These are phyloP conservation scores for Syndactyla subalaris DNA, from an alignment of 2,797 vertebrate genomes.

Conservation along the genomic window DNA sequence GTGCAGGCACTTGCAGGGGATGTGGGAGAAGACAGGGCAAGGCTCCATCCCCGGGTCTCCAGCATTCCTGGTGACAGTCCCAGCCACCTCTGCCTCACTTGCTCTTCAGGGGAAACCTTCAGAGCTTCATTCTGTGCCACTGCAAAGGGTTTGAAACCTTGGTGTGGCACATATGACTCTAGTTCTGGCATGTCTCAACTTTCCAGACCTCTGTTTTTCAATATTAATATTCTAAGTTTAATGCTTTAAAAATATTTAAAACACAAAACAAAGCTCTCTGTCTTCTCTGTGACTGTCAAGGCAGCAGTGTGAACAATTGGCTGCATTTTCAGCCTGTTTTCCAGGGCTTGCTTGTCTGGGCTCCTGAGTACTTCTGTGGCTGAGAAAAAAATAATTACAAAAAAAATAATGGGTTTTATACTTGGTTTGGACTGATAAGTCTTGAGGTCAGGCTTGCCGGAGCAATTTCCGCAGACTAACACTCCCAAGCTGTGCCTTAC, in stretches of 20 bases:
- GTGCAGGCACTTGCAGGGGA: not conserved
- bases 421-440: not conserved
- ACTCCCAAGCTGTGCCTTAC: not conserved
- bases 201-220: not conserved
- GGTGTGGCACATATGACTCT: not conserved
- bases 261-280: not conserved
- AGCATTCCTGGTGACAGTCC: not conserved
- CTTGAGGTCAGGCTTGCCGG: not conserved
- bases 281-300: not conserved
- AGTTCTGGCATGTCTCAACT: not conserved
- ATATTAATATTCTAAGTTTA: not conserved
- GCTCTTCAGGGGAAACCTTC: not conserved
- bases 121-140: not conserved
- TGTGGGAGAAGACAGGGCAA: not conserved
- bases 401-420: not conserved
- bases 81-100: not conserved
- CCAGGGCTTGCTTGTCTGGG: not conserved
- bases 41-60: not conserved
- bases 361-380: not conserved
- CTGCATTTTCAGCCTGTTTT: not conserved
- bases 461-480: not conserved
- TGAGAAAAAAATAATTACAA: not conserved
- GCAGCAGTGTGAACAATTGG: not conserved
- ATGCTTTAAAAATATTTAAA: not conserved
- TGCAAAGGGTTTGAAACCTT: not conserved